These are phyloP conservation scores for Porites lobata DNA, from an alignment of 92 coral and sea anemone genomes.

Conservation along the genomic window DNA sequence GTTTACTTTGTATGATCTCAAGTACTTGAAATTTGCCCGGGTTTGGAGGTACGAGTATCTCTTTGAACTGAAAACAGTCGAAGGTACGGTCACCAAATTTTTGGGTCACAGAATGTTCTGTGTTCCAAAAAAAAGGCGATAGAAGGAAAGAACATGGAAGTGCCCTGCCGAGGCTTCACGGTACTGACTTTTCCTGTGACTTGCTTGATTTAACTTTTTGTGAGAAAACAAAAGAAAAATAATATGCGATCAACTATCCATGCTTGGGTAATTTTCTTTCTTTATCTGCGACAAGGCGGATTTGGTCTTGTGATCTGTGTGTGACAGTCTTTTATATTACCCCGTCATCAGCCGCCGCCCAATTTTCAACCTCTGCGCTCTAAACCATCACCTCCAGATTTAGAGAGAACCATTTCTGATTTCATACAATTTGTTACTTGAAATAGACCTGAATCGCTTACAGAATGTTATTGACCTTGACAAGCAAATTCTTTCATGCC, in stretches of 20 bases:
- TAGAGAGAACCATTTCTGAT: background rate
- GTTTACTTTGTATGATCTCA: background rate
- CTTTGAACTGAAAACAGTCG: background rate
- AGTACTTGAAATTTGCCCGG: conserved; percentile 4
- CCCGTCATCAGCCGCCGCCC: background rate
- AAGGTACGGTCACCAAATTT: conserved; percentile 4
- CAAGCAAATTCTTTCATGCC: too few species aligned
- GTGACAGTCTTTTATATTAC: background rate
- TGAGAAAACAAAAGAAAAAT: background rate
- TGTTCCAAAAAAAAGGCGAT: background rate
- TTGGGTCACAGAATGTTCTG: background rate
- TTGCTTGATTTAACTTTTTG: conserved; percentile 10
- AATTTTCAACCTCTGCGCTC: background rate
- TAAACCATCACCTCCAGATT: background rate
- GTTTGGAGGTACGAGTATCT: background rate
- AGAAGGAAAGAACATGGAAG: background rate
- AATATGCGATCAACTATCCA: background rate
- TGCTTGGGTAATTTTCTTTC: background rate
- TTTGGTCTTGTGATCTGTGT: conserved; percentile 7
- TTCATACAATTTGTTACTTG: too few species aligned
- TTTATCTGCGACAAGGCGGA: background rate
- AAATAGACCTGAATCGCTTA: too few species aligned
- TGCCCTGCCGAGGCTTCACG: too few species aligned
- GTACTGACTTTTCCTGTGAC: too few species aligned
- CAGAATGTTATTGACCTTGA: too few species aligned